Evolutionary conservation across 1,140 invertebrate genomes (phyloP).

Genomic region (Procambarus clarkii): DNA sequence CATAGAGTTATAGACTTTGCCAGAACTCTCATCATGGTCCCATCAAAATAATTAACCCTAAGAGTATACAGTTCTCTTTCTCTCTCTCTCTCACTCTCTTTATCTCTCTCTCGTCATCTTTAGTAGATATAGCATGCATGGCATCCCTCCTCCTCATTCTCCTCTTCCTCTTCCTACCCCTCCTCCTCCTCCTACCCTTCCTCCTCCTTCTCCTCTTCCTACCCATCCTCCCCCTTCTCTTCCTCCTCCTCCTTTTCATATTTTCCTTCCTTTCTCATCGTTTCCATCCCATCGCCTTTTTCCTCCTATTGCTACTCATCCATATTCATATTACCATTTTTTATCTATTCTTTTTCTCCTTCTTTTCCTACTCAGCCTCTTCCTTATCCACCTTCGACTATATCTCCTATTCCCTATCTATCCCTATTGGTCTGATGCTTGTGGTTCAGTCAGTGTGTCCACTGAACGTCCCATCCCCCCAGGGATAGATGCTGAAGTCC

Average conservation of each 20-base stretch:
- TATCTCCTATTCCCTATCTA: background rate
- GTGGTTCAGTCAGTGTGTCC: no score
- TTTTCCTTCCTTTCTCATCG: background rate
- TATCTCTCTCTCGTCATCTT: background rate
- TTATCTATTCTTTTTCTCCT: no score
- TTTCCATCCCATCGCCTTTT: background rate
- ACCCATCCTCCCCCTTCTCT: slow-evolving; percentile 1
- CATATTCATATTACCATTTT: background rate
- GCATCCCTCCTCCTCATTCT: background rate
- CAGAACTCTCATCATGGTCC: background rate
- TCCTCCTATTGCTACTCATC: background rate
- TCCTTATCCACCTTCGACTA: background rate
- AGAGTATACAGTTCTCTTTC: background rate
- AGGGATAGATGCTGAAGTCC: no score
- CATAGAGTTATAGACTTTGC: slow-evolving; percentile 31
- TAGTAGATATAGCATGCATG: background rate
- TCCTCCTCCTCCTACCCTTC: background rate
- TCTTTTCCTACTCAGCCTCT: no score
- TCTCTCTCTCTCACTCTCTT: background rate
- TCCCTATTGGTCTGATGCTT: no score
- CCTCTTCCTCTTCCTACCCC: background rate
- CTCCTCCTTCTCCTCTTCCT: background rate
- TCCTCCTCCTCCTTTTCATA: background rate
- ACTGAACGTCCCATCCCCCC: no score
- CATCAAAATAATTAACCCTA: no score